phyloP scores from a whole-genome alignment of 64 coral and sea anemone species.

The Montipora foliosa region DNA sequence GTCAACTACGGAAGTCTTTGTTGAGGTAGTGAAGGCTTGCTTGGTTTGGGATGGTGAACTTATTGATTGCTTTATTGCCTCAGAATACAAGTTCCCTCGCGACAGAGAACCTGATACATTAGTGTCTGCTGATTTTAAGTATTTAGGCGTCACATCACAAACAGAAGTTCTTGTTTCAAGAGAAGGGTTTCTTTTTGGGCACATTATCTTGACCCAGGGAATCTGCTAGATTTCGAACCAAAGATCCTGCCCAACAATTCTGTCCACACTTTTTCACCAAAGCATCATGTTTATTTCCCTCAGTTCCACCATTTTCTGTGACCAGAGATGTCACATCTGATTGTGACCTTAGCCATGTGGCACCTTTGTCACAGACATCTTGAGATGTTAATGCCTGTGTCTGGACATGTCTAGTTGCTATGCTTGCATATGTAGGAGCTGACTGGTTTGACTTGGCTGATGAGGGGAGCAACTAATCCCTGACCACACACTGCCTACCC shows the following conservation, averaged over 20 bases:
- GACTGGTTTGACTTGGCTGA: constrained; percentile 9
- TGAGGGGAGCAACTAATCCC: neutral
- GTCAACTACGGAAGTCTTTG: constrained; percentile 14
- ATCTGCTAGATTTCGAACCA: constrained; percentile 38
- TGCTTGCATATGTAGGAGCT: constrained; percentile 68
- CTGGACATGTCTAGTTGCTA: constrained; percentile 46
- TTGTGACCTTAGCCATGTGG: constrained; percentile 20
- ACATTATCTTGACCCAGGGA: constrained; percentile 32
- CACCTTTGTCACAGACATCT: constrained; percentile 9
- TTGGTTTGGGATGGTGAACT: neutral
- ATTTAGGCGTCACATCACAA: neutral
- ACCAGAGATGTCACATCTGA: constrained; percentile 23
- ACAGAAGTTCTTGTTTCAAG: constrained; percentile 3
- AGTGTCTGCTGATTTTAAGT: neutral
- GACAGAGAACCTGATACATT: neutral
- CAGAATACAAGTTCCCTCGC: constrained; percentile 23
- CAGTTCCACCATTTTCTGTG: neutral
- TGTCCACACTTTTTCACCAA: constrained; percentile 25
- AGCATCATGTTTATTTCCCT: neutral
- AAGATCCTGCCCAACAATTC: constrained; percentile 4
- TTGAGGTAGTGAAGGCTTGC: neutral
- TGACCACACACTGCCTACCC: constrained; percentile 44
- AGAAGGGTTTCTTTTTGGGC: neutral
- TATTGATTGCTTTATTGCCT: constrained; percentile 5
- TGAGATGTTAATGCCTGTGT: neutral